phyloP scores from a whole-genome alignment of 2,113 vertebrate species.

The Galbula dea region DNA sequence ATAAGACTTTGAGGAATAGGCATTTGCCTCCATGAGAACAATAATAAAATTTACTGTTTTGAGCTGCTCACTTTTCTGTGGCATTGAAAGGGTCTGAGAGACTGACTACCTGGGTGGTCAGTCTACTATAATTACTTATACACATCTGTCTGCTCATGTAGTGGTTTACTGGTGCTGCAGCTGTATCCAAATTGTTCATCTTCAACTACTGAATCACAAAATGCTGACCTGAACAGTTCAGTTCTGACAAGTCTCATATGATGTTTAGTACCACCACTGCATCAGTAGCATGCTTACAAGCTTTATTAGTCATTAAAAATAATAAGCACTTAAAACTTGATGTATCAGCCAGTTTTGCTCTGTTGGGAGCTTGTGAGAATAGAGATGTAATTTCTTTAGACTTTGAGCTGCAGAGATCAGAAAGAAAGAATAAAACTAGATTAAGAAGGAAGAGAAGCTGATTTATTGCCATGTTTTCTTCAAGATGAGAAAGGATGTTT shows the following conservation, averaged over 20 bases:
- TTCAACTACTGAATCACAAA: not conserved
- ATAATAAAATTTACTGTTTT: not conserved
- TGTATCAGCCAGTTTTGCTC: not conserved
- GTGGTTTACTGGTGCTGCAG: not conserved
- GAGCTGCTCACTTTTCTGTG: not conserved
- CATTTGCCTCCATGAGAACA: not conserved
- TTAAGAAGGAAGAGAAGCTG: not conserved
- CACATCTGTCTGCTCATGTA: not conserved
- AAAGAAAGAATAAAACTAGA: not conserved
- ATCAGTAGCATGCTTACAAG: not conserved
- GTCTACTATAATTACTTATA: not conserved
- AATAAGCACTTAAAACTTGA: not conserved
- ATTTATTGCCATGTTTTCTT: not conserved
- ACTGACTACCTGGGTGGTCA: not conserved
- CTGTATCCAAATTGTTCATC: not conserved
- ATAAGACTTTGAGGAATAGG: not conserved
- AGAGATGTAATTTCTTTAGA: not conserved
- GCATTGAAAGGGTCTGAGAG: not conserved
- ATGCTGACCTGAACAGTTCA: not conserved
- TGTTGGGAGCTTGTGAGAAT: not conserved
- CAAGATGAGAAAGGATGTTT: not conserved
- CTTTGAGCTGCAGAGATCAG: not conserved
- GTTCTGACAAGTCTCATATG: not conserved
- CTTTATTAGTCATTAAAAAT: not conserved
- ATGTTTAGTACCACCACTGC: not conserved